Evolutionary conservation across 2,888 invertebrate genomes (phyloP).

Genomic region (Acronicta psi): DNA sequence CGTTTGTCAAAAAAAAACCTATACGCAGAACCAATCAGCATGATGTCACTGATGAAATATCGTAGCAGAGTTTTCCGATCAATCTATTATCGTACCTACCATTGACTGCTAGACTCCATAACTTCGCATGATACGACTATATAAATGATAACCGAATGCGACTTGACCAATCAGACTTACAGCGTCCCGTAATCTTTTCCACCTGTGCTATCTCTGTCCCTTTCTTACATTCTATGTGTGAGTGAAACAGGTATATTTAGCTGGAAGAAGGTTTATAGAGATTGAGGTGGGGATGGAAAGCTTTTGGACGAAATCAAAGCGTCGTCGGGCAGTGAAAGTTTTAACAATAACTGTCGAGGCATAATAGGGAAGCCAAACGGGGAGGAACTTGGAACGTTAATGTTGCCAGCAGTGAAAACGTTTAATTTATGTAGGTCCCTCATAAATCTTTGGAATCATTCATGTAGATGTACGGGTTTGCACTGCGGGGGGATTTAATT

Average conservation of each 20-base stretch:
- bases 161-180: constrained; percentile 50
- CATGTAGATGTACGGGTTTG: constrained; percentile 33
- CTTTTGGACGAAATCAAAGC: constrained; percentile 58
- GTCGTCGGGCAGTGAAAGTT: constrained; percentile 58
- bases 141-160: constrained; percentile 36
- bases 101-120: constrained; percentile 36
- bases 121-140: constrained; percentile 32
- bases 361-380: constrained; percentile 58
- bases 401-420: constrained; percentile 51
- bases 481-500: constrained; percentile 25
- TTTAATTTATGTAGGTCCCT: constrained; percentile 52
- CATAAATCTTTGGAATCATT: constrained; percentile 42
- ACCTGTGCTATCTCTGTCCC: constrained; percentile 27
- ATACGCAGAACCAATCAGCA: constrained; percentile 26
- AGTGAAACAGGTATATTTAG: constrained; percentile 25
- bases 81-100: constrained; percentile 33
- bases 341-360: constrained; percentile 67
- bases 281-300: constrained; percentile 33
- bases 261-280: constrained; percentile 36
- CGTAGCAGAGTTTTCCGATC: constrained; percentile 18
- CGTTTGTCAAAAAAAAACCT: constrained; percentile 15
- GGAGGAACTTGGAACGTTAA: constrained; percentile 55
- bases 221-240: constrained; percentile 3
- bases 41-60: constrained; percentile 41
- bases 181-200: constrained; percentile 37